phyloP scores from a whole-genome alignment of 2,888 invertebrate genomes.

The Dolichomitus sp. region DNA sequence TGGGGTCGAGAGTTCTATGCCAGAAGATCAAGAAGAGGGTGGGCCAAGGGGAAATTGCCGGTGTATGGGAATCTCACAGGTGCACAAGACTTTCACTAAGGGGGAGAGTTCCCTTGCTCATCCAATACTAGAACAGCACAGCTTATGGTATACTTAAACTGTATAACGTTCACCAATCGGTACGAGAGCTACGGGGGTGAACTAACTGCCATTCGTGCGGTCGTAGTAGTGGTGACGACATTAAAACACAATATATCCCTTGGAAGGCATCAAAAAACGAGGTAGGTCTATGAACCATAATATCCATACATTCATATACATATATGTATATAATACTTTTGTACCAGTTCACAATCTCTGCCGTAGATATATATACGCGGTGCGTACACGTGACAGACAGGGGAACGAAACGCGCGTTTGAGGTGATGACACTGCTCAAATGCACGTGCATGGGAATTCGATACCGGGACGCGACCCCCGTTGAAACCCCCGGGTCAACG shows the following conservation, averaged over 20 bases:
- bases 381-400: constrained; percentile 60
- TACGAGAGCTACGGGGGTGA: constrained; percentile 32
- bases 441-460: constrained; percentile 86
- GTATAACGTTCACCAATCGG: constrained; percentile 48
- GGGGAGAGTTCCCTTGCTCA: constrained; percentile 61
- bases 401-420: constrained; percentile 74
- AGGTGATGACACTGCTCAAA: constrained; percentile 85
- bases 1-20: constrained; percentile 41
- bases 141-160: constrained; percentile 60
- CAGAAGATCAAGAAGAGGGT: constrained; percentile 62
- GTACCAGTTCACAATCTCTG: constrained; percentile 26
- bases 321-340: constrained; percentile 16
- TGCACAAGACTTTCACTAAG: constrained; percentile 81
- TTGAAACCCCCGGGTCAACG: constrained; percentile 65
- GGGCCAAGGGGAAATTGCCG: constrained; percentile 63
- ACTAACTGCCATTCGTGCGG: constrained; percentile 46
- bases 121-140: constrained; percentile 29
- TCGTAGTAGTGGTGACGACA: constrained; percentile 77
- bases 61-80: constrained; percentile 86
- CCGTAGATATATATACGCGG: constrained; percentile 24
- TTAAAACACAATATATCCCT: constrained; percentile 82
- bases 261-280: constrained; percentile 48
- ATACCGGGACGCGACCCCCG: constrained; percentile 73
- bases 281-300: constrained; percentile 51
- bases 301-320: neutral